These are phyloP conservation scores for Paraescarpia echinospica DNA, from an alignment of 1,140 invertebrate genomes.

Conservation along the genomic window DNA sequence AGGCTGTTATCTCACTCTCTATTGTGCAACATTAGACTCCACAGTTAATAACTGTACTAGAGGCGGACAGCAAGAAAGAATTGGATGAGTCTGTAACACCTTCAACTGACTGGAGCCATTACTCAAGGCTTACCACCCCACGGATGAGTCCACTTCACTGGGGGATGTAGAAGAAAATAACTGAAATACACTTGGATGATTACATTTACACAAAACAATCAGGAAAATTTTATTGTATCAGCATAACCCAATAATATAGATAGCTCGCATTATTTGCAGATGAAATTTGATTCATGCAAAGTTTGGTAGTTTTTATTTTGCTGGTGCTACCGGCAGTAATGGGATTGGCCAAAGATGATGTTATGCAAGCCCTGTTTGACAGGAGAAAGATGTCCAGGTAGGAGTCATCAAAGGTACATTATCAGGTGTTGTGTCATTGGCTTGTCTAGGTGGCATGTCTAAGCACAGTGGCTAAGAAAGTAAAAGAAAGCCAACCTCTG, in stretches of 20 bases:
- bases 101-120: neutral
- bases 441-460: neutral
- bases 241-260: neutral
- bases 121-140: neutral
- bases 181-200: neutral
- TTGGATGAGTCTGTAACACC: neutral
- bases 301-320: neutral
- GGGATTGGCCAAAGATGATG: neutral
- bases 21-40: neutral
- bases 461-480: neutral
- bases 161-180: neutral
- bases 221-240: neutral
- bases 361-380: neutral
- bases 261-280: neutral
- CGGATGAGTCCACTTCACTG: neutral
- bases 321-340: neutral
- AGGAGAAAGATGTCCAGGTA: neutral
- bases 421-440: neutral
- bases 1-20: neutral
- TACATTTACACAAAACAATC: neutral
- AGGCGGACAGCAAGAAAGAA: neutral
- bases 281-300: neutral
- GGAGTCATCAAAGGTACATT: neutral
- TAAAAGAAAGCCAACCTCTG: neutral
- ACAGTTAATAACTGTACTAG: slow-evolving; percentile 6